Evolutionary conservation across 1,140 invertebrate genomes (phyloP).

Genomic region (Centruroides vittatus): DNA sequence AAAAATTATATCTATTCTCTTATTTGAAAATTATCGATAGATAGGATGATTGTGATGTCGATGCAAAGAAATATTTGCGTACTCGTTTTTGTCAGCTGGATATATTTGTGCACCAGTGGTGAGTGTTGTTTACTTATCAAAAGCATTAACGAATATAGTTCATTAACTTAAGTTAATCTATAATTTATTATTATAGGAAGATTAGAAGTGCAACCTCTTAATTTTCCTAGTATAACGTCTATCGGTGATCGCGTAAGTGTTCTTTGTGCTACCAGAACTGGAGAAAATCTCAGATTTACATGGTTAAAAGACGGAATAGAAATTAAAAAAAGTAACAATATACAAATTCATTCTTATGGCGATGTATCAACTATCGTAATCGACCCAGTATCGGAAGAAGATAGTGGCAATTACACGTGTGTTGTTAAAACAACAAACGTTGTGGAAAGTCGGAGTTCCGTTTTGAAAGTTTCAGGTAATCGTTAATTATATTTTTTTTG

Average conservation of each 20-base stretch:
- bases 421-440: background rate
- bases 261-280: background rate
- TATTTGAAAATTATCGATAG: no score
- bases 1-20: no score
- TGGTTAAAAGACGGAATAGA: constrained; percentile 11
- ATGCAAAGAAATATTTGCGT: no score
- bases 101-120: no score
- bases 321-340: background rate
- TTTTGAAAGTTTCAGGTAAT: constrained; percentile 3
- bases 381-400: constrained; percentile 1
- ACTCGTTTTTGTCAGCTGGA: no score
- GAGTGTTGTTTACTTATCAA: no score
- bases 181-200: background rate
- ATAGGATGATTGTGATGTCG: no score
- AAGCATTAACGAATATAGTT: no score
- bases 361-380: background rate
- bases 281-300: constrained; percentile 4
- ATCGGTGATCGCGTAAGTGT: background rate
- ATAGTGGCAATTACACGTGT: constrained; percentile 13
- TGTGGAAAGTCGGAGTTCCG: background rate
- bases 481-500: background rate
- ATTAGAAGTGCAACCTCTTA: background rate
- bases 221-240: background rate
- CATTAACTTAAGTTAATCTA: no score
- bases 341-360: constrained; percentile 2